Percentiles rank a stretch among this genome's conserved stretches.
Conservation (phyloP, 2,797 vertebrate genomes). For the Prionace glauca region DNA sequence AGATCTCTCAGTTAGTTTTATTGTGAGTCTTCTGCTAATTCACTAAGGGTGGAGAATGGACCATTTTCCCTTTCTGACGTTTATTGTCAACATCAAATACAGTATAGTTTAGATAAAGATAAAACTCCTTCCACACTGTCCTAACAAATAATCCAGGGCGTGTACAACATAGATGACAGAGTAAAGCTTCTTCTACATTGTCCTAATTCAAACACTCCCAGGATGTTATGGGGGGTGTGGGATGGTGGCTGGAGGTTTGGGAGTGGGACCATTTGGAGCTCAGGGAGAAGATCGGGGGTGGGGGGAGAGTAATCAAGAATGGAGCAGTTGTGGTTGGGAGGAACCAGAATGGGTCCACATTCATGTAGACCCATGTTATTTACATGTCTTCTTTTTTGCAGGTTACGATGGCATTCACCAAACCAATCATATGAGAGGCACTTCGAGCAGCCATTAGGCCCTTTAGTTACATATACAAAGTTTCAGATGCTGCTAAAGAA, state of each 20-base stretch:
- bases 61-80: neutral
- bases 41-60: rapidly evolving
- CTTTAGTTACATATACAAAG: neutral
- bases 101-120: neutral
- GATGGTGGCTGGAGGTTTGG: neutral
- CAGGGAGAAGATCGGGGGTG: neutral
- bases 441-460: neutral
- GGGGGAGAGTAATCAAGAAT: neutral
- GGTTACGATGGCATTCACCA: neutral
- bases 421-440: neutral
- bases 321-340: neutral
- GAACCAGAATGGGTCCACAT: no score
- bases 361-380: neutral
- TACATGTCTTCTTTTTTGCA: neutral
- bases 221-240: neutral
- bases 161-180: neutral
- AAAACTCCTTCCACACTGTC: neutral
- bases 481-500: neutral
- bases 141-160: neutral
- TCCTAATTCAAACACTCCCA: neutral
- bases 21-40: neutral
- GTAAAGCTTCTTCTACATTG: neutral
- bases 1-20: neutral
- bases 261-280: neutral
- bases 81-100: neutral